Evolutionary conservation across 2,888 invertebrate genomes (phyloP), one percentile per base, ranked within the genome.

Genomic region (Dasypolia templi): DNA sequence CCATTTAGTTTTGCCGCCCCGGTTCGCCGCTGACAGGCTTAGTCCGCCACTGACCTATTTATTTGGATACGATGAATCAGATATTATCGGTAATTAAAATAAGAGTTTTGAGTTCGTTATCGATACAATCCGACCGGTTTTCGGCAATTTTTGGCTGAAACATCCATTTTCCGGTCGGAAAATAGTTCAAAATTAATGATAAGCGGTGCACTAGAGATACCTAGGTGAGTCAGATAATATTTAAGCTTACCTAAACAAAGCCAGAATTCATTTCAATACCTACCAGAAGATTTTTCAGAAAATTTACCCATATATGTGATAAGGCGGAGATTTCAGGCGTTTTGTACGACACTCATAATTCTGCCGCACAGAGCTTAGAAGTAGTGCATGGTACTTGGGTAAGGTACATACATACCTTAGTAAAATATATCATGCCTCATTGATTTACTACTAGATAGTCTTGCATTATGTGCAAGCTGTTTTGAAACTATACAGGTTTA

Each of bases 271-370:
- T 77, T 73, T 53, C 51, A 51, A 26, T 53, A 14, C 14, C 12
- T 78, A 80, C 1, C 75, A 72, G 85, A 86, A 83, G 85, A 90
- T 87, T 89, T 90, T 89, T 88, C 88, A 87, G 87, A 86, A 89
- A 86, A 90, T 89, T 87, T 80, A 85, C 53, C 53, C 42, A 63
- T 70, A 69, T 77, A 77, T 88, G 89, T 89, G 88, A 91, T 91
- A 91, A 90, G 84, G 82, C 84, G 83, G 83, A 82, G 79, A 86
- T 81, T 86, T 73, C 72, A 75, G 56, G 1, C 67, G 42, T 65
- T 83, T 76, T 83, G 82, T 84, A 81, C 83, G 77, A 88, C 83
- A 83, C 84, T 78, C 86, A 86, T 89, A 89, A 88, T 85, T 88
- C 84, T 87, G 83, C 84, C 84, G 72, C 80, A 44, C 19, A 67